Evolutionary conservation across 2,797 vertebrate genomes (phyloP).

Genomic region (Lithobates pipiens): DNA sequence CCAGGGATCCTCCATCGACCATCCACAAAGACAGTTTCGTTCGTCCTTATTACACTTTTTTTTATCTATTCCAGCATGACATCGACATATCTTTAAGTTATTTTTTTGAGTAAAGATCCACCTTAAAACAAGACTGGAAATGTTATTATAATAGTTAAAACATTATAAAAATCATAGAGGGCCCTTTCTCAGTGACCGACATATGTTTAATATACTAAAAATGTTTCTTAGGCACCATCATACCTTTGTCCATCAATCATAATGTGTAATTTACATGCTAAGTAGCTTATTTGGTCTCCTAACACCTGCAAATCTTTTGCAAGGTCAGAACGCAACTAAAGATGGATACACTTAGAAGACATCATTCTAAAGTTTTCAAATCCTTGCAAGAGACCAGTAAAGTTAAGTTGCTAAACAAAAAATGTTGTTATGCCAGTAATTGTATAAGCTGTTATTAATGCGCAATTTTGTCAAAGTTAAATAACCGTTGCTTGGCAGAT

Average conservation of each 20-base stretch:
- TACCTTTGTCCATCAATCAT: neutral
- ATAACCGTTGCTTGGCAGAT: neutral
- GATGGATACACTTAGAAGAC: too few relatives aligned
- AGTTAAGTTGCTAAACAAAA: too few relatives aligned
- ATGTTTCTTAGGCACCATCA: neutral
- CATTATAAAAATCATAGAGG: neutral
- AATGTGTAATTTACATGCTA: neutral
- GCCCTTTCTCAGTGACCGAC: neutral
- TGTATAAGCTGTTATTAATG: neutral
- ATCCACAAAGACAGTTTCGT: too few relatives aligned
- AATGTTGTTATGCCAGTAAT: too few relatives aligned
- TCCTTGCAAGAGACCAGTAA: too few relatives aligned
- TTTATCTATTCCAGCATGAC: neutral
- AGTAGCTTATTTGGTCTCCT: neutral
- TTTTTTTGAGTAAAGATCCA: too few relatives aligned
- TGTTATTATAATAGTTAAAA: neutral
- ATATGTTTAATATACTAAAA: neutral
- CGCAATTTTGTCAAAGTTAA: neutral
- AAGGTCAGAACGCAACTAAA: neutral
- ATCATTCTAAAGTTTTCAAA: too few relatives aligned
- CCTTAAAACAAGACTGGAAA: too few relatives aligned
- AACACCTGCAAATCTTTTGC: neutral
- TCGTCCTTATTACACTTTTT: too few relatives aligned
- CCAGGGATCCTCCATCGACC: too few relatives aligned
- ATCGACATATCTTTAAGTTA: too few relatives aligned